A percentile compares a stretch with the other conserved stretches of the same genome.
Conservation (phyloP, 2,797 vertebrate species). For the Petrocephalus sullivani region DNA sequence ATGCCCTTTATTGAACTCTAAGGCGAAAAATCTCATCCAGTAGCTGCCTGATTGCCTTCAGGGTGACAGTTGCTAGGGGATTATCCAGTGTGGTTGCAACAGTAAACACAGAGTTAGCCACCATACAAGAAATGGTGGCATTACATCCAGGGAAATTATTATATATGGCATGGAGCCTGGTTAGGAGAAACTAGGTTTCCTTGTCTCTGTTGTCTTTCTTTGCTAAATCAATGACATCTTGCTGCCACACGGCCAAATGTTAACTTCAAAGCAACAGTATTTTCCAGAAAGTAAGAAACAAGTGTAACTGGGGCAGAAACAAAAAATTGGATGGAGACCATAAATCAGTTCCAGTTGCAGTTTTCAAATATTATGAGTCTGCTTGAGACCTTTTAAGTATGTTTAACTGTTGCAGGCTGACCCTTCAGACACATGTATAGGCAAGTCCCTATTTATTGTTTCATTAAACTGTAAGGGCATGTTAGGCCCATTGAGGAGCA, state of each 20-base stretch:
- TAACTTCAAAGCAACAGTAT: neutral
- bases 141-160: constrained; percentile 22
- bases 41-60: constrained; percentile 48
- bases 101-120: constrained; percentile 44
- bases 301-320: neutral
- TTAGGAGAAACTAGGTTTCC: neutral
- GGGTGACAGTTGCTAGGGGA: constrained; percentile 59
- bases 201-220: neutral
- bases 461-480: constrained; percentile 18
- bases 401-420: neutral
- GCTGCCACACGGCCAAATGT: neutral
- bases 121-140: constrained; percentile 38
- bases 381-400: neutral
- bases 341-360: neutral
- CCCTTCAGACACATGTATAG: neutral
- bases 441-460: constrained; percentile 26
- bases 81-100: constrained; percentile 46
- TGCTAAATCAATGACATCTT: neutral
- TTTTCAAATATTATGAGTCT: neutral
- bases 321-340: neutral
- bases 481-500: constrained; percentile 23
- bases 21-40: constrained; percentile 40
- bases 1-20: constrained; percentile 42
- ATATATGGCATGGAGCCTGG: constrained; percentile 26
- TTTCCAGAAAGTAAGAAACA: neutral